These are phyloP conservation scores for Bombus terrestris DNA, from an alignment of 1,140 invertebrate genomes.

Conservation along the genomic window DNA sequence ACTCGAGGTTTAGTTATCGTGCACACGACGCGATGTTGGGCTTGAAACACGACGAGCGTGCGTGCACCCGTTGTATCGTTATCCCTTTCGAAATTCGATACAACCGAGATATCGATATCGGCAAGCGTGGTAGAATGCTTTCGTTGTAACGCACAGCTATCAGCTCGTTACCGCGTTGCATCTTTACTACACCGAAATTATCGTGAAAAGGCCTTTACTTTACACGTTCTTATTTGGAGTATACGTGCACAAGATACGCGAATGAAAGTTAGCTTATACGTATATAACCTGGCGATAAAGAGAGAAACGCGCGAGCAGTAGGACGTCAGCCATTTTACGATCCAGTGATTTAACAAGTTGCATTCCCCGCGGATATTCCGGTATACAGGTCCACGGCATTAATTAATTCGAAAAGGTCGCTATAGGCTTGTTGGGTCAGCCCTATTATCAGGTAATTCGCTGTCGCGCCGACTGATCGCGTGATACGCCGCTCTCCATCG, in stretches of 20 bases:
- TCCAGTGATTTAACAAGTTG: slow-evolving; percentile 57
- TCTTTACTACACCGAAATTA: neutral
- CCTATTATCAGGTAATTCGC: slow-evolving; percentile 57
- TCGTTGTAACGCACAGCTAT: slow-evolving; percentile 43
- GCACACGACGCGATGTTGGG: slow-evolving; percentile 18
- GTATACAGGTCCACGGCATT: slow-evolving; percentile 32
- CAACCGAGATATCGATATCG: slow-evolving; percentile 59
- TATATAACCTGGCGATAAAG: neutral
- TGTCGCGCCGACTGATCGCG: slow-evolving; percentile 48
- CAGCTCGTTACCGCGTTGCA: slow-evolving; percentile 31
- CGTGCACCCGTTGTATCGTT: slow-evolving; percentile 43
- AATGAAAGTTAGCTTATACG: neutral
- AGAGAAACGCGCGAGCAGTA: neutral
- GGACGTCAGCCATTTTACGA: slow-evolving; percentile 42
- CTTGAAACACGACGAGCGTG: slow-evolving; percentile 25
- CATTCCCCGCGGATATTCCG: slow-evolving; percentile 43
- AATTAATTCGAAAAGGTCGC: slow-evolving; percentile 63
- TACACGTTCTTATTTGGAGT: neutral
- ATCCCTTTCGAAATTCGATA: slow-evolving; percentile 61
- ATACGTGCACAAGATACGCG: neutral
- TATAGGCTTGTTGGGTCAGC: slow-evolving; percentile 54
- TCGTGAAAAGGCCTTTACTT: neutral
- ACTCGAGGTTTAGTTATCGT: slow-evolving; percentile 35
- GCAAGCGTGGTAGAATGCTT: slow-evolving; percentile 51
- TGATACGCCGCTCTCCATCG: slow-evolving; percentile 45